phyloP scores from a whole-genome alignment of 2,888 invertebrate genomes.

The Eupithecia subumbrata region DNA sequence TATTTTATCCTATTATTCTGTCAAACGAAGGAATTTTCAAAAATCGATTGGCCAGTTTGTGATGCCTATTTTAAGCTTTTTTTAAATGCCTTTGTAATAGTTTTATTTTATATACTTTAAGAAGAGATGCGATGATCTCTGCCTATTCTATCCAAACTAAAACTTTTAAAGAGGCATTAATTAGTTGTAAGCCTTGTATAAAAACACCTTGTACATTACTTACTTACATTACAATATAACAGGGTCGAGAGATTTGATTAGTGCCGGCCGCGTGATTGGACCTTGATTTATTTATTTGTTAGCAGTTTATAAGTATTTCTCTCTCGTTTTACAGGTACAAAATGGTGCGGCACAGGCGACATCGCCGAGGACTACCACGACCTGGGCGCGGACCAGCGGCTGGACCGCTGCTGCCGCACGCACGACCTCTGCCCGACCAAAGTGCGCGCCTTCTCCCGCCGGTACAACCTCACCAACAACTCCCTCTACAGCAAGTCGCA shows the following conservation, averaged over 20 bases:
- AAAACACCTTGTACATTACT: not conserved
- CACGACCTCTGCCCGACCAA: constrained; percentile 96
- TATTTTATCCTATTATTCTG: too few species aligned
- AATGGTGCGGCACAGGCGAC: constrained; percentile 97
- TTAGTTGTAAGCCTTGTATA: too few species aligned
- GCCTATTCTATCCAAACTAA: too few species aligned
- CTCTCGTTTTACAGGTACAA: constrained; percentile 86
- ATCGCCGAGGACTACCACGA: constrained; percentile 93
- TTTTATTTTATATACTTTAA: too few species aligned
- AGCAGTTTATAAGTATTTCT: not conserved
- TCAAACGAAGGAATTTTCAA: too few species aligned
- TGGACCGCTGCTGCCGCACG: constrained; percentile 94
- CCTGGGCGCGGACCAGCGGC: constrained; percentile 88
- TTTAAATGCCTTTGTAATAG: too few species aligned
- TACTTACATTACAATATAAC: not conserved
- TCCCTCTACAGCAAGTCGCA: constrained; percentile 95
- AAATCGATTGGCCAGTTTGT: too few species aligned
- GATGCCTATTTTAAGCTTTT: too few species aligned
- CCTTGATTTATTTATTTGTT: not conserved
- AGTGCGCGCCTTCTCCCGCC: constrained; percentile 86
- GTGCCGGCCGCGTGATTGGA: not conserved
- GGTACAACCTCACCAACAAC: constrained; percentile 93
- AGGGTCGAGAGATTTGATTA: not conserved
- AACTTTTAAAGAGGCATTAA: too few species aligned
- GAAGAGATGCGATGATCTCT: too few species aligned